Base-by-base conservation (phyloP, 2,888 invertebrate species). In the Neoitamus cyanurus region DNA sequence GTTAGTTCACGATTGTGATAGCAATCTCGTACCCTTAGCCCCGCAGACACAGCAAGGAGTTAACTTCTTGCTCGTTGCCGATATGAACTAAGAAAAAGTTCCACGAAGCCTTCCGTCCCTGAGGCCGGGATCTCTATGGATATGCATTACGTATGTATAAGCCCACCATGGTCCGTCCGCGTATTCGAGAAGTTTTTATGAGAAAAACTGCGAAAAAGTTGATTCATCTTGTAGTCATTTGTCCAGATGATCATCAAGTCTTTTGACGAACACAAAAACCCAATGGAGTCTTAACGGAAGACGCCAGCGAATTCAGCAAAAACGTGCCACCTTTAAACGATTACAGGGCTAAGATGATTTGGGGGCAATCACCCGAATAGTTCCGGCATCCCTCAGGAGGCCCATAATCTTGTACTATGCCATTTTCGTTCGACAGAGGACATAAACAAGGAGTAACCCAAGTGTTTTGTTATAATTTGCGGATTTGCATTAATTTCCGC, bases 161-260 rank as follows among this genome's bases (percentile, higher is more conserved):
- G 42, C 0, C 58, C 25, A 37, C 6, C 37, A 15, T 25, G 20
- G 58, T 58, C n/a, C 58, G 20, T 2, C 20, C 48, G 25, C 20
- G 58, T 75, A 28, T 75, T 75, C 42, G 42, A 75, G 6, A 75
- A 46, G 46, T 75, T 75, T 75, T 75, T 46, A 37, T 42, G 42
- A 11, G 37, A 30, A 34, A 13, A 37, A 28, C 42, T 75, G 30
- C 4, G 75, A 42, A 75, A 75, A 75, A 75, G 42, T 42, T 75
- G 28, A 36, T 75, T 75, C 37, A 75, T 75, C 75, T 75, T 75
- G 75, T 75, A 75, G 42, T 28, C 75, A 75, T 75, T 75, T 75
- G 75, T 75, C 20, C 75, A 42, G 75, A 73, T 58, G 73, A 75
- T 75, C 25, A 75, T 37, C 75, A 42, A 36, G 31, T 58, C n/a